These are phyloP conservation scores for Thysanoteuthis rhombus DNA, from an alignment of 2,888 invertebrate species.

Conservation along the genomic window DNA sequence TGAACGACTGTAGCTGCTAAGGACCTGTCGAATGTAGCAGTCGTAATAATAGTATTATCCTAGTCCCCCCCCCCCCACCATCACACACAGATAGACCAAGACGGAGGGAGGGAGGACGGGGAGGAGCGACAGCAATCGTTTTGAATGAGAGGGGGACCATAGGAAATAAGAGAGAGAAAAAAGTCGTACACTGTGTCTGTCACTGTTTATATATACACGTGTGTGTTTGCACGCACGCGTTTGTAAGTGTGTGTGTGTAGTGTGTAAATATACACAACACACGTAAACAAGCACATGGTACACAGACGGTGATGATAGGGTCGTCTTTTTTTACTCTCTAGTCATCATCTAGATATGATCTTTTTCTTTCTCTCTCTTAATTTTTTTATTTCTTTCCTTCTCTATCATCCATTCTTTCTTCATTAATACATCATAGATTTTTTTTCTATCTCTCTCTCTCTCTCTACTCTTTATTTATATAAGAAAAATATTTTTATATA, in stretches of 20 bases:
- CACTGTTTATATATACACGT: not conserved
- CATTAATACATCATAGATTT: not conserved
- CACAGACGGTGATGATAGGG: not conserved
- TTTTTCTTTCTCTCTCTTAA: not conserved
- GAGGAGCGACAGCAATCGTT: not conserved
- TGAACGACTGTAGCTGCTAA: not conserved
- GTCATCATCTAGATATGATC: not conserved
- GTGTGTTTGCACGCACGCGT: not conserved
- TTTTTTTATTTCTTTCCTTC: not conserved
- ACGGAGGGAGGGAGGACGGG: not conserved
- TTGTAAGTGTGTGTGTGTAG: not conserved
- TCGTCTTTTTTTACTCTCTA: not conserved
- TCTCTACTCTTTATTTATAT: not conserved
- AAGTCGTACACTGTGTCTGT: constrained; percentile 1
- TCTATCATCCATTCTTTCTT: not conserved
- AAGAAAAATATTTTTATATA: not conserved
- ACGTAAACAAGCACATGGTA: not conserved
- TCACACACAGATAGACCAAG: not conserved
- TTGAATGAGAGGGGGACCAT: not conserved
- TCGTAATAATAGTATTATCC: not conserved
- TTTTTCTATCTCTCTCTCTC: not conserved
- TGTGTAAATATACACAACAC: not conserved
- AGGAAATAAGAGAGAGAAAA: not conserved
- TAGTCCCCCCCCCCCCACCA: not conserved
- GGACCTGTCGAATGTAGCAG: not conserved